Evolutionary conservation across 2,888 invertebrate species (phyloP).

Genomic region (Glaucopsyche alexis): DNA sequence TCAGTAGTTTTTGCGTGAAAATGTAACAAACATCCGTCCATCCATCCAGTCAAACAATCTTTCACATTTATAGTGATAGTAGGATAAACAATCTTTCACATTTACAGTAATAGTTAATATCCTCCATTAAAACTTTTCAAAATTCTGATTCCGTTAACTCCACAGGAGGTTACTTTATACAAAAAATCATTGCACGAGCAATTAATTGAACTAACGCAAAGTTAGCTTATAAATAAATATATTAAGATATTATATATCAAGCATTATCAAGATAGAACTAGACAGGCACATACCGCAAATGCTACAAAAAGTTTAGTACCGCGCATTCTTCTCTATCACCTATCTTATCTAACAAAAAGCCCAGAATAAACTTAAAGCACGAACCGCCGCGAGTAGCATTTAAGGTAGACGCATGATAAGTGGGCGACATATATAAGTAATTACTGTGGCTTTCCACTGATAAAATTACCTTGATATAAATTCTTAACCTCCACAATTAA

Average conservation of each 20-base stretch:
- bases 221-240: background rate
- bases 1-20: too few species aligned
- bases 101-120: too few species aligned
- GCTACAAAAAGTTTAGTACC: constrained; percentile 33
- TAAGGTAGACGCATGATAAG: constrained; percentile 56
- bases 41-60: too few species aligned
- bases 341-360: constrained; percentile 28
- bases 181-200: background rate
- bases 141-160: background rate
- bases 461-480: constrained; percentile 28
- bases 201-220: background rate
- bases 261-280: background rate
- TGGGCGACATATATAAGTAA: constrained; percentile 58
- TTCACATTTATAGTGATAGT: too few species aligned
- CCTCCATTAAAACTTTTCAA: background rate
- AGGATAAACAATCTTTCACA: too few species aligned
- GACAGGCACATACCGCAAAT: constrained; percentile 38
- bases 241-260: constrained; percentile 9
- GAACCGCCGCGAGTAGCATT: constrained; percentile 51
- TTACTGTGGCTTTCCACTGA: constrained; percentile 43
- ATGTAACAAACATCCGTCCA: too few species aligned
- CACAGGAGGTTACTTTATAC: too few species aligned
- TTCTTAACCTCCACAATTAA: constrained; percentile 22
- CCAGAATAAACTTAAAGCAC: constrained; percentile 47
- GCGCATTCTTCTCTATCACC: constrained; percentile 13